These are phyloP conservation scores for Tauraco hartlaubi DNA, from an alignment of 2,797 vertebrate genomes.

Conservation along the genomic window DNA sequence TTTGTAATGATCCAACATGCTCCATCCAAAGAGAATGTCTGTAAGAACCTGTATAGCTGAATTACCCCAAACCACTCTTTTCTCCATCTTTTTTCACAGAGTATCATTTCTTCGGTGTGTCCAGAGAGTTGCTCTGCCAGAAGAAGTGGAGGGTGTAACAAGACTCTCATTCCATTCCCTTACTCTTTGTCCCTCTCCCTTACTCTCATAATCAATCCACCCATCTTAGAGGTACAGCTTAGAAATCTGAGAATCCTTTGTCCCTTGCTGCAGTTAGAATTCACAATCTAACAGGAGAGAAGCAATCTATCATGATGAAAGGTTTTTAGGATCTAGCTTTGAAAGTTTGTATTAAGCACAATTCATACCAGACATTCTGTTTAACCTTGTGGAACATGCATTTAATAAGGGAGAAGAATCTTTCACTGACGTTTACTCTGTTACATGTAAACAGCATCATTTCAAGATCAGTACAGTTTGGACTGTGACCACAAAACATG, in stretches of 20 bases:
- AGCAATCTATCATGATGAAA: neutral
- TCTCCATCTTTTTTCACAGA: neutral
- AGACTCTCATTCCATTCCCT: neutral
- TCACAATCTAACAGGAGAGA: neutral
- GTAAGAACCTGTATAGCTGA: accelerated
- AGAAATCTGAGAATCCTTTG: neutral
- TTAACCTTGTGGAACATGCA: neutral
- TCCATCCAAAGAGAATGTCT: neutral
- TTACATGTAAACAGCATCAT: neutral
- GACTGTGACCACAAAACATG: neutral
- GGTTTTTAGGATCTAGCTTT: neutral
- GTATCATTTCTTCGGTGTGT: neutral
- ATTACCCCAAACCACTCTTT: neutral
- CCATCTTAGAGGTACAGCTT: neutral
- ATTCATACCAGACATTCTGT: neutral
- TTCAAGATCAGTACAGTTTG: neutral
- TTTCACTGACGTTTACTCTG: neutral
- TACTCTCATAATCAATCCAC: neutral
- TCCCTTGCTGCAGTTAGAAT: neutral
- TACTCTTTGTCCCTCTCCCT: neutral
- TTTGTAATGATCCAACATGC: neutral
- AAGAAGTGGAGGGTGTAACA: neutral
- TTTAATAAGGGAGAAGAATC: neutral
- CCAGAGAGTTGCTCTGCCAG: neutral
- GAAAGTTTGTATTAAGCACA: neutral